Conservation (phyloP, 1,140 invertebrate species). For the Bombus ignitus region DNA sequence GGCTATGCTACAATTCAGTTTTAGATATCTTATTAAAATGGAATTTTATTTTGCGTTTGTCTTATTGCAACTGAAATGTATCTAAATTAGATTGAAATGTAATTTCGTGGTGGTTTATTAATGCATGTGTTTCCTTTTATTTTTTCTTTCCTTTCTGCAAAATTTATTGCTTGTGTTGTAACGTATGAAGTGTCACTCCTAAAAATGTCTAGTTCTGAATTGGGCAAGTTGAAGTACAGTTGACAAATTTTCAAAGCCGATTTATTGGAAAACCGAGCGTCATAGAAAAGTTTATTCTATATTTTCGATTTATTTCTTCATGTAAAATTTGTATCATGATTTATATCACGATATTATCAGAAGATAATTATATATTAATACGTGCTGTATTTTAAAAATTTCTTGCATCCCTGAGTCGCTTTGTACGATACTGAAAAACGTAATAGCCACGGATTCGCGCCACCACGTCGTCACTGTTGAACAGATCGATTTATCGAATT, state of each 20-base stretch:
- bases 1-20: neutral
- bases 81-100: neutral
- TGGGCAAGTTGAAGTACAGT: neutral
- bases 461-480: constrained; percentile 48
- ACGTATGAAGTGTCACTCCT: neutral
- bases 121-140: neutral
- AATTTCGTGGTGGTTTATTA: neutral
- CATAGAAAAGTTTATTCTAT: too few relatives aligned
- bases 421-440: neutral
- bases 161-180: neutral
- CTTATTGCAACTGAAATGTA: neutral
- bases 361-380: too few relatives aligned
- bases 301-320: too few relatives aligned
- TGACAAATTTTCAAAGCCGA: neutral
- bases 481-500: constrained; percentile 72
- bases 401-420: neutral
- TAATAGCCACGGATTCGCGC: neutral
- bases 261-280: too few relatives aligned
- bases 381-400: neutral
- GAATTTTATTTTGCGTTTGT: neutral
- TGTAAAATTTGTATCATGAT: too few relatives aligned
- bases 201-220: too few relatives aligned
- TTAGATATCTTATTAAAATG: neutral
- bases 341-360: too few relatives aligned
- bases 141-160: neutral